A percentile compares a stretch with the other conserved stretches of the same genome.
Evolutionary conservation across 2,888 invertebrate species (phyloP).

Genomic region (Philereme transversata): DNA sequence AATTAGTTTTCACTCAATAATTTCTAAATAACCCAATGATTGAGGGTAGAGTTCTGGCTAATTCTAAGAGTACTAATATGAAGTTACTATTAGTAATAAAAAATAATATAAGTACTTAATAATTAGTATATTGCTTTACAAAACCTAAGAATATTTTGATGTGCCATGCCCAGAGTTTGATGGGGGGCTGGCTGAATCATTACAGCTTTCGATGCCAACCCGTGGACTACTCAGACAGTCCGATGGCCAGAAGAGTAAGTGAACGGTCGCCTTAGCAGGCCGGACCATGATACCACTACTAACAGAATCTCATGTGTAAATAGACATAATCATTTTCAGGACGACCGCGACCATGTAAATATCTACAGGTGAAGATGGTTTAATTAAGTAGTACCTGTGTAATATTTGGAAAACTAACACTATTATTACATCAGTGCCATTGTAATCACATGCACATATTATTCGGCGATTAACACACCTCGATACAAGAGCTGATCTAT

Average conservation of each 20-base stretch:
- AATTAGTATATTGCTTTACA: constrained; percentile 15
- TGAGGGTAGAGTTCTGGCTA: background rate
- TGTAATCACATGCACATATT: constrained; percentile 35
- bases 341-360: too few relatives aligned
- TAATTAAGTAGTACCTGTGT: constrained; percentile 41
- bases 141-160: constrained; percentile 55
- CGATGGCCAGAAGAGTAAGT: constrained; percentile 93
- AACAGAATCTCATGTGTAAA: constrained; percentile 72
- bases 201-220: constrained; percentile 96
- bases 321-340: constrained; percentile 53
- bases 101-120: background rate
- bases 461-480: constrained; percentile 26
- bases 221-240: constrained; percentile 93
- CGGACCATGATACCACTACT: constrained; percentile 50
- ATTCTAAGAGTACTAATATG: too few relatives aligned
- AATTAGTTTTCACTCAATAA: background rate
- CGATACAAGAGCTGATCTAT: constrained; percentile 6
- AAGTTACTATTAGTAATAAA: background rate
- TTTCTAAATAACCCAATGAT: background rate
- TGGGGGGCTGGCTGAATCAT: constrained; percentile 95
- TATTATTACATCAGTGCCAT: constrained; percentile 26
- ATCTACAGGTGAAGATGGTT: constrained; percentile 32
- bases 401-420: constrained; percentile 34
- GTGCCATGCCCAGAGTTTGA: constrained; percentile 87
- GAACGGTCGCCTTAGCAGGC: constrained; percentile 47